phyloP scores from a whole-genome alignment of 2,113 vertebrate genomes.

The Ia io region DNA sequence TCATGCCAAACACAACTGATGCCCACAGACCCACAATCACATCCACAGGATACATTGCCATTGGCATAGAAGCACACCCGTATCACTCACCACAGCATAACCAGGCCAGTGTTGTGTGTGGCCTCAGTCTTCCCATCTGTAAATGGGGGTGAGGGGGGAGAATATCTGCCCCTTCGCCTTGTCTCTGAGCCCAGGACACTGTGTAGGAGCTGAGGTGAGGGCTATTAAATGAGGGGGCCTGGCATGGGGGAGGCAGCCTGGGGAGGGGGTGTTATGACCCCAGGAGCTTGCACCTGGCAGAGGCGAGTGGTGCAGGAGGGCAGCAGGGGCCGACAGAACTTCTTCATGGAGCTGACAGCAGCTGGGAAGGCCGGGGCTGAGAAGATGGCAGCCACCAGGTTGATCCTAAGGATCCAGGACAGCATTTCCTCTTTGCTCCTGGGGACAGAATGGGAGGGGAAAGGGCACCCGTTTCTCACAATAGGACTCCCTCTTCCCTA shows the following conservation, averaged over 20 bases:
- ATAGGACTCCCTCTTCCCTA: background rate
- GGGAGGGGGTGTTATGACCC: background rate
- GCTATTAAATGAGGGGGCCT: background rate
- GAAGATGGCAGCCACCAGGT: conserved; percentile 95
- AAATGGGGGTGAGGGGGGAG: background rate
- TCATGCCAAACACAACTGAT: background rate
- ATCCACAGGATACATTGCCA: background rate
- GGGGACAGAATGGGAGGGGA: background rate
- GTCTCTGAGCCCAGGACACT: background rate
- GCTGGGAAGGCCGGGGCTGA: conserved; percentile 97
- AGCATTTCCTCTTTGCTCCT: conserved; percentile 98
- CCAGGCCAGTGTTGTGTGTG: background rate
- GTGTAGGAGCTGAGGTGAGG: background rate
- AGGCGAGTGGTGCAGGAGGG: conserved; percentile 94
- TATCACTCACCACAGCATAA: background rate
- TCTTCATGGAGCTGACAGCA: conserved; percentile 97
- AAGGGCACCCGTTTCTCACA: background rate
- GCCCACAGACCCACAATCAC: background rate
- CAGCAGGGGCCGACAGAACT: conserved; percentile 94
- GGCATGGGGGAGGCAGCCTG: too few relatives aligned
- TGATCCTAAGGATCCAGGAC: conserved; percentile 97
- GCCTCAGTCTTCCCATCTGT: background rate
- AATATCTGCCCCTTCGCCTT: background rate
- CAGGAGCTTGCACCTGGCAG: conserved; percentile 82
- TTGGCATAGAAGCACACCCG: background rate